Conservation (phyloP, 2,113 vertebrate species). For the Saguinus midas region DNA sequence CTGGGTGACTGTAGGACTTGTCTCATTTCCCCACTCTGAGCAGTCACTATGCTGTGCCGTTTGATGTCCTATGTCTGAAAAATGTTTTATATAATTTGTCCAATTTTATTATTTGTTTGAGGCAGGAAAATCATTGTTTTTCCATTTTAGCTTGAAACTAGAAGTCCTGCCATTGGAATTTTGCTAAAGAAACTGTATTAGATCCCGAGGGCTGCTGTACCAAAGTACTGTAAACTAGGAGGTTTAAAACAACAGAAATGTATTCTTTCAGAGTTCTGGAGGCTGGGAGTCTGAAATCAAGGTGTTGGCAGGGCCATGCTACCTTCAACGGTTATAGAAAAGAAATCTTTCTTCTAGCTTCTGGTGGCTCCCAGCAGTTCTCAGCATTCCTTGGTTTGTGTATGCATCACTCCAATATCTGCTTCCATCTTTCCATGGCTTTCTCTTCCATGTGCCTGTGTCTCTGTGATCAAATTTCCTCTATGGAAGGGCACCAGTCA, state of each 20-base stretch:
- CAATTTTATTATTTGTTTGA: neutral
- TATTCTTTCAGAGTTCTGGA: neutral
- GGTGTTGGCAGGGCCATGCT: neutral
- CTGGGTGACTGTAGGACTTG: neutral
- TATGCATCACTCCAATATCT: neutral
- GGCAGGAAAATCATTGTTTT: neutral
- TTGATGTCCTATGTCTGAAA: neutral
- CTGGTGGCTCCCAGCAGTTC: neutral
- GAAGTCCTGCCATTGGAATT: neutral
- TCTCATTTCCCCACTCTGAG: neutral
- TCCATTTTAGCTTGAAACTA: neutral
- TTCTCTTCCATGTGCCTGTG: neutral
- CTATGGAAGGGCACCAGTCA: neutral
- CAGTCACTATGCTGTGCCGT: neutral
- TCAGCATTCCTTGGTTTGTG: neutral
- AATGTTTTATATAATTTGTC: slow-evolving; percentile 7
- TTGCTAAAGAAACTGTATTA: slow-evolving; percentile 17
- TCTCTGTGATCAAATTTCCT: neutral
- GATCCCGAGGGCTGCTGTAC: neutral
- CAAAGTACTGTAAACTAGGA: neutral
- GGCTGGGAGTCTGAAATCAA: neutral
- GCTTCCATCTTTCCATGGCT: neutral
- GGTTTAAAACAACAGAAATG: neutral
- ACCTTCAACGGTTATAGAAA: neutral
- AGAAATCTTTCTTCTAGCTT: neutral